Evolutionary conservation across 1,140 invertebrate genomes (phyloP).

Genomic region (Metopolophium dirhodum): DNA sequence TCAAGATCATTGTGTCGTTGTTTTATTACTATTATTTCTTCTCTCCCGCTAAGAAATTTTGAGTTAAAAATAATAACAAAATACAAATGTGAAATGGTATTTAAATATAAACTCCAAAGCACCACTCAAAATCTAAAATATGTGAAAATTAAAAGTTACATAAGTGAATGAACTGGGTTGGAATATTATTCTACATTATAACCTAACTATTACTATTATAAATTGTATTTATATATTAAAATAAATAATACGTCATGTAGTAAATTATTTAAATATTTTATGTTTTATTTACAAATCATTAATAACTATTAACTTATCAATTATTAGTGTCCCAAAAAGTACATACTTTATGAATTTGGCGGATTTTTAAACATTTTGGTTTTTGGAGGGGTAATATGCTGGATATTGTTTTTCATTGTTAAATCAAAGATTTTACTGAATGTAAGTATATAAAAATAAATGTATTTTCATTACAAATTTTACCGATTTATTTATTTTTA

Average conservation of each 20-base stretch:
- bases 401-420: too few species aligned
- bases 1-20: neutral
- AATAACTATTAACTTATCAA: neutral
- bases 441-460: neutral
- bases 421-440: too few species aligned
- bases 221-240: neutral
- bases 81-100: neutral
- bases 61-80: conserved; percentile 17
- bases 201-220: too few species aligned
- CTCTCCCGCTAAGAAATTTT: neutral
- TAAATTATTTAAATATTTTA: neutral
- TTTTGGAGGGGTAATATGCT: too few species aligned
- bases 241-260: neutral
- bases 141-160: neutral
- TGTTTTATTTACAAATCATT: too few species aligned
- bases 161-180: neutral
- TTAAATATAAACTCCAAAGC: neutral
- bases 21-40: neutral
- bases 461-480: neutral
- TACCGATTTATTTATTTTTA: too few species aligned
- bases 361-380: too few species aligned
- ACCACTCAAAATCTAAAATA: neutral
- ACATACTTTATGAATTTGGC: too few species aligned
- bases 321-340: too few species aligned
- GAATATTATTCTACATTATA: neutral